Evolutionary conservation across 2,888 invertebrate genomes (phyloP).

Genomic region (Drosophila demipolita): DNA sequence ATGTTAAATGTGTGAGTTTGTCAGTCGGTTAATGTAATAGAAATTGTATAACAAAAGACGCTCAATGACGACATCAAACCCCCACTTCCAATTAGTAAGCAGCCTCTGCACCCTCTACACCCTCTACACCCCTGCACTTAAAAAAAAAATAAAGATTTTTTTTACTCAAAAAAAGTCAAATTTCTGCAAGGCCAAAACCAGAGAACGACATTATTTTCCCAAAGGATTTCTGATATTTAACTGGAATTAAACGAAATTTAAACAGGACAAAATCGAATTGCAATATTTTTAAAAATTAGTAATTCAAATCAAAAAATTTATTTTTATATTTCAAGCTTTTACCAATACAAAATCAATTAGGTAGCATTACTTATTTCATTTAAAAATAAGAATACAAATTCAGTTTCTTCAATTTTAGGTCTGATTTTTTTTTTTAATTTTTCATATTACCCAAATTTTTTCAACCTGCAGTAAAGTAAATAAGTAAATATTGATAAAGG

Average conservation of each 20-base stretch:
- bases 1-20: slow-evolving; percentile 14
- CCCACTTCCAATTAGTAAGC: slow-evolving; percentile 74
- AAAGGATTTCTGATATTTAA: background rate
- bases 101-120: slow-evolving; percentile 9
- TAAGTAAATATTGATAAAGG: background rate
- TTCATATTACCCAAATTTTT: background rate
- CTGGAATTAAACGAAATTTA: background rate
- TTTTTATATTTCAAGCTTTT: background rate
- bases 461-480: background rate
- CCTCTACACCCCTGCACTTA: background rate
- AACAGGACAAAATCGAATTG: background rate
- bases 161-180: background rate
- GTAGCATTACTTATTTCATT: background rate
- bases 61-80: slow-evolving; percentile 77
- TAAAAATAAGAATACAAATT: background rate
- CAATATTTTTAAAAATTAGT: background rate
- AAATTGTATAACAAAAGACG: slow-evolving; percentile 77
- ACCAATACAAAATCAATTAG: background rate
- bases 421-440: background rate
- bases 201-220: background rate
- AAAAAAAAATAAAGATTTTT: background rate
- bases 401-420: background rate
- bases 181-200: background rate
- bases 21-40: slow-evolving; percentile 74
- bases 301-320: background rate